Evolutionary conservation across 2,888 invertebrate species (phyloP).

Genomic region (Melanostoma scalare): DNA sequence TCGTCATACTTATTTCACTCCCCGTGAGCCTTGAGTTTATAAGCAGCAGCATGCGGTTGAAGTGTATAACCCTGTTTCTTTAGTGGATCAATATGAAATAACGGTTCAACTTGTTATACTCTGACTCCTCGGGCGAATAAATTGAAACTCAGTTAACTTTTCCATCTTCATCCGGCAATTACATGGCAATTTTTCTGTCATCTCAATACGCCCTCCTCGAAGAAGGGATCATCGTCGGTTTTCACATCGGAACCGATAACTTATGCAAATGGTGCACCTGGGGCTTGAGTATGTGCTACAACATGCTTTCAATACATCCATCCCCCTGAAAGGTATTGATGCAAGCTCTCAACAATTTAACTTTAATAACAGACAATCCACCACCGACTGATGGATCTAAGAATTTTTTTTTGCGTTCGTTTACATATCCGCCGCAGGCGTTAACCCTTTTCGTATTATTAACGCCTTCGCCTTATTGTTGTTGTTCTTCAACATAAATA

Average conservation of each 20-base stretch:
- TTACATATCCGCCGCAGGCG: conserved; percentile 59
- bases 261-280: conserved; percentile 63
- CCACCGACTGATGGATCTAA: conserved; percentile 42
- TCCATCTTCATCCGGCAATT: conserved; percentile 21
- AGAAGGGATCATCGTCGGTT: conserved; percentile 47
- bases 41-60: too few relatives aligned
- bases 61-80: too few relatives aligned
- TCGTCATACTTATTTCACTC: too few relatives aligned
- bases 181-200: conserved; percentile 60
- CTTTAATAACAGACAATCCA: conserved; percentile 56
- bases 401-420: background rate
- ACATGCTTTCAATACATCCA: conserved; percentile 45
- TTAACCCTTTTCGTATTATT: conserved; percentile 60
- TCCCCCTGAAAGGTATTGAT: background rate
- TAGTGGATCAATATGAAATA: too few relatives aligned
- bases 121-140: too few relatives aligned
- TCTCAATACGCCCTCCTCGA: conserved; percentile 49
- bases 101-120: too few relatives aligned
- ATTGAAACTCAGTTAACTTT: too few relatives aligned
- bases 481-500: conserved; percentile 27
- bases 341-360: conserved; percentile 57
- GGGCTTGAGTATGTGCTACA: conserved; percentile 3
- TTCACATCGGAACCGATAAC: conserved; percentile 49
- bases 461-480: conserved; percentile 51
- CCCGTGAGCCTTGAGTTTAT: too few relatives aligned